These are phyloP conservation scores for Clitarchus hookeri DNA, from an alignment of 2,888 invertebrate species.

Conservation along the genomic window DNA sequence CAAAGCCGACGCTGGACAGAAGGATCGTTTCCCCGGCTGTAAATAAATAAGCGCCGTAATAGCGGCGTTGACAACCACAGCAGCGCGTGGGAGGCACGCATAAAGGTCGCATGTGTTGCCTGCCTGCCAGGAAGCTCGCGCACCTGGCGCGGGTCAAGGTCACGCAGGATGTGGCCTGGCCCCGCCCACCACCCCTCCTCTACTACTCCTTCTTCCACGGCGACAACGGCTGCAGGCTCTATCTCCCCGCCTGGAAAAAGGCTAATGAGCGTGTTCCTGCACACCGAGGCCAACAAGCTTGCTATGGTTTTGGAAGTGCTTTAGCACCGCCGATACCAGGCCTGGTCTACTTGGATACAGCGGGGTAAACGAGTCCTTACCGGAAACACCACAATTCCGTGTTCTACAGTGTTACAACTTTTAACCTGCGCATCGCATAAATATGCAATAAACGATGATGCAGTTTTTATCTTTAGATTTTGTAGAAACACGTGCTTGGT, in stretches of 20 bases:
- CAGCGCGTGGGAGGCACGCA: not conserved
- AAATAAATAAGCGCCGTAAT: not conserved
- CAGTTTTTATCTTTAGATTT: too few relatives aligned
- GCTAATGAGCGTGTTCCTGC: not conserved
- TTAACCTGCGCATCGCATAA: too few relatives aligned
- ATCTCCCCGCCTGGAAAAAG: not conserved
- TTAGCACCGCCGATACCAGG: too few relatives aligned
- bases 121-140: not conserved
- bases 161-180: not conserved
- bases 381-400: too few relatives aligned
- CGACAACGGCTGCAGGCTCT: not conserved
- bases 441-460: too few relatives aligned
- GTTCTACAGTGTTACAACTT: too few relatives aligned
- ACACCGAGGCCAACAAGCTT: not conserved
- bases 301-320: too few relatives aligned
- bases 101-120: not conserved
- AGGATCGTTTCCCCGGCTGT: not conserved
- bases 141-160: not conserved
- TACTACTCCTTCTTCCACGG: not conserved
- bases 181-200: not conserved
- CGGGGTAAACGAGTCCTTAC: too few relatives aligned
- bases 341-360: too few relatives aligned
- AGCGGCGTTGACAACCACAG: conserved; percentile 6
- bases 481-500: too few relatives aligned
- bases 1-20: too few relatives aligned